Evolutionary conservation across 1,140 invertebrate genomes (phyloP), one percentile per base, ranked within the genome.

Genomic region (Tenebrio molitor): DNA sequence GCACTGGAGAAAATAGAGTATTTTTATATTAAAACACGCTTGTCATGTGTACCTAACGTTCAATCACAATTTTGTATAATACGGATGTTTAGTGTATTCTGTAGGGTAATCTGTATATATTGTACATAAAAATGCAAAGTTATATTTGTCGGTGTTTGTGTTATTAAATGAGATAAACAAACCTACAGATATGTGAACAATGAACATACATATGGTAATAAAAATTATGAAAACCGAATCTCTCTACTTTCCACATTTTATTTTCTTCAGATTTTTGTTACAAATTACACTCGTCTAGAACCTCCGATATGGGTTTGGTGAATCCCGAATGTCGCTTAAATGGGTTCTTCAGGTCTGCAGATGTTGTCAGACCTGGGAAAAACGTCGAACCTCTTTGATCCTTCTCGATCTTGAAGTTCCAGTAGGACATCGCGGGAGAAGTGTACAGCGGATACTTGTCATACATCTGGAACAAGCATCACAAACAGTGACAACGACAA

Each of bases 1-100:
- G 76, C 76, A 77, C 74, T 72, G 64, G 70, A 75, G 68, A 69
- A 77, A 69, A 74, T 77, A 75, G 76, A 70, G 75, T 77, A 77
- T 77, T 77, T 77, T 77, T 77, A 53, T 77, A 77, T 70, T 71
- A 58, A 74, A 58, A 71, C 68, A 58, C 58, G 65, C 67, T 74
- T 70, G 53, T 73, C 67, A 62, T 70, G 46, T 73, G 72, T 74
- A 74, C 72, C 72, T 74, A 69, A 73, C 39, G 34, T 64, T 74
- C 72, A 70, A 74, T 74, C 67, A 74, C 65, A 63, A 63, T 65
- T 70, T 74, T 69, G 63, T 74, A 74, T 74, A 15, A 73, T 73
- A 73, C 25, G 44, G 46, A 58, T 73, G 58, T 73, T 41, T 66
- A 71, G 16, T 74, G 69, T 71, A 46, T 50, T 50, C 62, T 12